phyloP scores from a whole-genome alignment of 2,113 vertebrate species.

The Zosterops hypoxanthus region DNA sequence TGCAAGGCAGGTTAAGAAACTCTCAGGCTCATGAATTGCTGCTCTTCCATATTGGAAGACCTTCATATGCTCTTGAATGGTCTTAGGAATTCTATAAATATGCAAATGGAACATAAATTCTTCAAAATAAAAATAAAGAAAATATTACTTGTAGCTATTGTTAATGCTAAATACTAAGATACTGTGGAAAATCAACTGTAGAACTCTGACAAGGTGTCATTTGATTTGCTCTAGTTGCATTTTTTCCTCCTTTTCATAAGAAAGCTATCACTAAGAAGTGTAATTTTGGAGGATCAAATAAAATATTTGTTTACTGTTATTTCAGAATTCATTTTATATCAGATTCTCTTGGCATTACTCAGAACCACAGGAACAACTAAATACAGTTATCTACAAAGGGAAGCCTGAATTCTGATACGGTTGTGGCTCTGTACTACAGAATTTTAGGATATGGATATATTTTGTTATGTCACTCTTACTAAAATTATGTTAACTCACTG shows the following conservation, averaged over 20 bases:
- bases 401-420: neutral
- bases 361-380: neutral
- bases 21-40: neutral
- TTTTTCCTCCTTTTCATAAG: neutral
- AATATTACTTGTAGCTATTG: neutral
- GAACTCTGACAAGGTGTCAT: fast-evolving
- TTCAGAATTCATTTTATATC: neutral
- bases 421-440: neutral
- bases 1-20: neutral
- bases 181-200: neutral
- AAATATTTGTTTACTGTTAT: neutral
- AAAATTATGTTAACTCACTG: neutral
- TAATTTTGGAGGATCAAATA: neutral
- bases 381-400: neutral
- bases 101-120: neutral
- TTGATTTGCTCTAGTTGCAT: neutral
- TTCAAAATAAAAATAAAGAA: neutral
- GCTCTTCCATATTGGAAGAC: neutral
- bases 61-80: neutral
- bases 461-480: neutral
- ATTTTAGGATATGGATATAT: neutral
- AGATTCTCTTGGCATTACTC: neutral
- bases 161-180: neutral
- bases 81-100: neutral
- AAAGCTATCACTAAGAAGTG: neutral